Percentiles rank a stretch among this genome's conserved stretches.
Evolutionary conservation across 2,888 invertebrate genomes (phyloP).

Genomic region (Amiota minor): DNA sequence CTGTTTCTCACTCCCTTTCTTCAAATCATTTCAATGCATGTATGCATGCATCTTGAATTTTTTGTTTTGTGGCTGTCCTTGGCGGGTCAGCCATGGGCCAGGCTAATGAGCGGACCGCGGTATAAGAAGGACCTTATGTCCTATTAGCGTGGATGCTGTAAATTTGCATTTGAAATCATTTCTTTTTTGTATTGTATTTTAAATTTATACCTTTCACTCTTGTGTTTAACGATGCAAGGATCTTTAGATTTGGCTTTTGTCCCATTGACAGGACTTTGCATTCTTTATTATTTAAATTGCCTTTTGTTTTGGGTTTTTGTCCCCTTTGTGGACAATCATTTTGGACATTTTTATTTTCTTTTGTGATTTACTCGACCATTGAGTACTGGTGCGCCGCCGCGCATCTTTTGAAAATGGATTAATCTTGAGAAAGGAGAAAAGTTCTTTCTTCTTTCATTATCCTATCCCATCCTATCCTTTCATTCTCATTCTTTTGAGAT

Average conservation of each 20-base stretch:
- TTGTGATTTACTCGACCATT: slow-evolving; percentile 61
- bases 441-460: not conserved
- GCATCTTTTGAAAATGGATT: too few relatives aligned
- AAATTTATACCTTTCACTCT: too few relatives aligned
- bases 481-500: not conserved
- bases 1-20: not conserved
- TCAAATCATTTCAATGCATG: not conserved
- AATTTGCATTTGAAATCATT: slow-evolving; percentile 65
- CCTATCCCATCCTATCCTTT: too few relatives aligned
- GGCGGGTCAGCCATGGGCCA: slow-evolving; percentile 56
- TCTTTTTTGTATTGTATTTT: slow-evolving; percentile 20
- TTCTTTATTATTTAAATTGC: slow-evolving; percentile 27
- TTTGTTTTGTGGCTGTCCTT: slow-evolving; percentile 29
- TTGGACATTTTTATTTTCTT: slow-evolving; percentile 65
- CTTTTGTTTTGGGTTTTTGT: slow-evolving; percentile 30
- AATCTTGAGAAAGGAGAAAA: too few relatives aligned
- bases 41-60: not conserved
- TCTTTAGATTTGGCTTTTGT: slow-evolving; percentile 29
- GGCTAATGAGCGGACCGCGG: slow-evolving; percentile 57
- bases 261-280: too few relatives aligned
- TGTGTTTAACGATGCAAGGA: slow-evolving; percentile 25
- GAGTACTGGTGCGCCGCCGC: slow-evolving; percentile 2
- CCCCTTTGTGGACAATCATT: slow-evolving; percentile 62
- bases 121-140: slow-evolving; percentile 40
- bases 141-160: slow-evolving; percentile 55